Evolutionary conservation across 2,113 vertebrate species (phyloP).

Genomic region (Cynocephalus volans): DNA sequence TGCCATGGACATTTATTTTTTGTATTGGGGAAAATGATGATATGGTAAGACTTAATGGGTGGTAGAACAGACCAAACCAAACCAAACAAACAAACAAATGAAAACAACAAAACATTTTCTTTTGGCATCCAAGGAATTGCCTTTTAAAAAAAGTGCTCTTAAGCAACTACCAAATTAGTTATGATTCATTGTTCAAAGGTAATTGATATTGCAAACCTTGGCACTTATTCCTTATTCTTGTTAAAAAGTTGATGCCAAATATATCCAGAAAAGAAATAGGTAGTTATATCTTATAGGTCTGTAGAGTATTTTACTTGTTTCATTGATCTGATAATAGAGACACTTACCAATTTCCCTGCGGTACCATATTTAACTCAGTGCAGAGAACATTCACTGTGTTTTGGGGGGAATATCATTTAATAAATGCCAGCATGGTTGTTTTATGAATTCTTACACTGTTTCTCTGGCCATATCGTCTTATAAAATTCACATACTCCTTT

Average conservation of each 20-base stretch:
- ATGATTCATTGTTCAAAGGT: conserved; percentile 13
- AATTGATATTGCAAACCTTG: conserved; percentile 14
- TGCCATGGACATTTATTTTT: not conserved
- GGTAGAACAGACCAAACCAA: not conserved
- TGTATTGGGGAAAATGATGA: not conserved
- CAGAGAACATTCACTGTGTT: not conserved
- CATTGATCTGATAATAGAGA: not conserved
- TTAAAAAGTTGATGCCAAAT: not conserved
- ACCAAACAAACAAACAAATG: not conserved
- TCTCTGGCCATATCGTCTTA: not conserved
- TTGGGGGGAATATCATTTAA: not conserved
- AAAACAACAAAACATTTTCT: not conserved
- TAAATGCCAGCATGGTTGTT: not conserved
- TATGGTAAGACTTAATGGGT: not conserved
- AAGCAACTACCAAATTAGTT: not conserved
- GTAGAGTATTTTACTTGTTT: not conserved
- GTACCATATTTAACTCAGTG: not conserved
- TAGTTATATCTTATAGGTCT: not conserved
- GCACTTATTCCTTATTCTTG: not conserved
- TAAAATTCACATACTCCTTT: not conserved
- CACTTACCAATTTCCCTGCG: not conserved
- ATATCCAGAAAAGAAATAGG: not conserved
- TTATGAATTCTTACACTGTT: not conserved
- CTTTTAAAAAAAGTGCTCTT: not conserved
- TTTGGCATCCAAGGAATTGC: not conserved